These are phyloP conservation scores for Pseudolycoriella hygida DNA, from an alignment of 2,888 invertebrate genomes.

Conservation along the genomic window DNA sequence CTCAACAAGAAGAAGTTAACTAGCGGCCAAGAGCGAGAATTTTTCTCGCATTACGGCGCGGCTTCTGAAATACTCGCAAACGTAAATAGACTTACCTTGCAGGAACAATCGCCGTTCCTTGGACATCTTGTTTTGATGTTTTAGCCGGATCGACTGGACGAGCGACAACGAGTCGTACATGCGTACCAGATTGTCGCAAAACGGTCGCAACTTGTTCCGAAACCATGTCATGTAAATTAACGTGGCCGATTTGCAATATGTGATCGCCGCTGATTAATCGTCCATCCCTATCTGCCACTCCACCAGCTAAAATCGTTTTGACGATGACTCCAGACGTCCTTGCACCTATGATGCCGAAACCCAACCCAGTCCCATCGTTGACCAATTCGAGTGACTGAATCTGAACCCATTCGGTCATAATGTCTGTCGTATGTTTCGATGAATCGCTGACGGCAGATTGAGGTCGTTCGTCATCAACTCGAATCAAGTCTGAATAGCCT, in stretches of 20 bases:
- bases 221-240: conserved; percentile 88
- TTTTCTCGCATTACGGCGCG: too few relatives aligned
- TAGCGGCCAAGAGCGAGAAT: too few relatives aligned
- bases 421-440: conserved; percentile 48
- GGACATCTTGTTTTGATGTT: conserved; percentile 32
- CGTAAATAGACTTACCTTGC: conserved; percentile 29
- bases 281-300: conserved; percentile 95
- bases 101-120: conserved; percentile 45
- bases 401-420: conserved; percentile 82
- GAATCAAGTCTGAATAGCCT: conserved; percentile 24
- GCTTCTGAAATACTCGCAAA: too few relatives aligned
- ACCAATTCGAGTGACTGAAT: conserved; percentile 94
- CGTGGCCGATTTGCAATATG: conserved; percentile 87
- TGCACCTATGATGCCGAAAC: conserved; percentile 96
- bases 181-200: conserved; percentile 84
- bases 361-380: conserved; percentile 94
- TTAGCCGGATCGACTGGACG: conserved; percentile 70
- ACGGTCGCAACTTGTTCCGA: conserved; percentile 96
- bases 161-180: conserved; percentile 87
- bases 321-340: conserved; percentile 98
- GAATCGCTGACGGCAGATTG: conserved; percentile 49
- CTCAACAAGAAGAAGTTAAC: too few relatives aligned
- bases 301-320: conserved; percentile 93
- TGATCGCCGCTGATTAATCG: conserved; percentile 94
- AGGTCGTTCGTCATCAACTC: conserved; percentile 30